Evolutionary conservation across 2,113 vertebrate genomes (phyloP), one percentile per base, ranked within the genome.

Genomic region (Malaclemys terrapin): DNA sequence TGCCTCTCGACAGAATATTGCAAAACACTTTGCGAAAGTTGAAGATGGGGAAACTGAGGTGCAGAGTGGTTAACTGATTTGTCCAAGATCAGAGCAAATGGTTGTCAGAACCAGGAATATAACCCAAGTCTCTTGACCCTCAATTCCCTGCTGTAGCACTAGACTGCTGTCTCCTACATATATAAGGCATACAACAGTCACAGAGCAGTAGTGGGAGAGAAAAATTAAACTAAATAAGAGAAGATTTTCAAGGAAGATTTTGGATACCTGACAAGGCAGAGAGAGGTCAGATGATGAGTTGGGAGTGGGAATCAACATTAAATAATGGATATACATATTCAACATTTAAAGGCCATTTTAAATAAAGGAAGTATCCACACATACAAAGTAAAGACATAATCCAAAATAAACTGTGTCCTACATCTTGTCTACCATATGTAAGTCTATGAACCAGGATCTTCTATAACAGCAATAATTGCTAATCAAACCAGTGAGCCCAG

Each of bases 161-260:
- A 53, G 29, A 20, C 65, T 62, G 35, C 49, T 62, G 62, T 6
- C 75, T 95, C 19, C 1, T 31, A 24, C 4, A 1, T 84, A 50
- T 65, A 81, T 84, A 49, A 8, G 16, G 10, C 19, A 1, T 12
- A 50, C 79, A 22, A n/a, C 10, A 27, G 65, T 72, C n/a, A 10
- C n/a, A 38, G n/a, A 38, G 35, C n/a, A 72, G 65, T n/a, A 72
- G 8, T 13, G 20, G 12, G 82, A 54, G 49, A 57, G 35, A 57
- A 14, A 81, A 90, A 78, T 29, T 84, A 31, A 92, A 94, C 19
- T 38, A 87, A 88, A n/a, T 35, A 65, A 57, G 3, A 81, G n/a
- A 78, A 89, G n/a, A 19, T 22, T 24, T 91, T 80, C 31, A 79
- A 31, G 20, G 56, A 94, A 27, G 79, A 85, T 80, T 88, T 69